Base-by-base conservation (phyloP, 2,888 invertebrate species). In the Criorhina ranunculi region DNA sequence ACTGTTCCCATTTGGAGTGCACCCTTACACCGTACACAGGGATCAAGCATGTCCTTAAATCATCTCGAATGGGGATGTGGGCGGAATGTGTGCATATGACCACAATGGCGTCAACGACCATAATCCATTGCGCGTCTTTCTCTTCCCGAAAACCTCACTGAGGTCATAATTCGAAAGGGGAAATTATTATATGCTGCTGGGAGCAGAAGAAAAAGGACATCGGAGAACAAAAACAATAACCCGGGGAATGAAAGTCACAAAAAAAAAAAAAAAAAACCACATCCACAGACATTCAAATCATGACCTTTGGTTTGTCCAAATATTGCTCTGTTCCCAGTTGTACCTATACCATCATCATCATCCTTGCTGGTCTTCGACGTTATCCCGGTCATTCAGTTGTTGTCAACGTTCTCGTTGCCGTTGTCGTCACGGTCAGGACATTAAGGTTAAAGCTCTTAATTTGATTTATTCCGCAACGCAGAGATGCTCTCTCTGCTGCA, bases 361-460 rank as follows among this genome's bases (percentile, higher is more conserved):
- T 46, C n/a, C n/a, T n/a, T 9, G 55, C 62, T 12, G 60, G 37
- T 37, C 44, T 67, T 76, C 57, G 81, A 69, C 62, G 76, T 75
- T 75, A 67, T 80, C 60, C 60, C 62, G 62, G 69, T 51, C 76
- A 76, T 69, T 29, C 69, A 42, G 75, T 73, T 40, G 49, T 53
- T 76, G 66, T 62, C 66, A 49, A 55, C 51, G 42, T 12, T 3
- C 5, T 9, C 46, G 44, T 40, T 17, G 40, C 35, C 44, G 15
- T 55, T 69, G 49, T 57, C 81, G 69, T 76, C 76, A 76, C 76
- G 69, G 76, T 44, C 33, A 57, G 62, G 76, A 69, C 69, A 81
- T 81, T 81, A 81, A 76, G 81, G 76, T 17, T 64, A 81, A 69
- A 76, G 81, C 81, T 81, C 76, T 76, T 76, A 81, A 81, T 81